Percentiles rank a stretch among this genome's conserved stretches.
phyloP scores from a whole-genome alignment of 2,797 vertebrate genomes.

The Tenualosa ilisha region DNA sequence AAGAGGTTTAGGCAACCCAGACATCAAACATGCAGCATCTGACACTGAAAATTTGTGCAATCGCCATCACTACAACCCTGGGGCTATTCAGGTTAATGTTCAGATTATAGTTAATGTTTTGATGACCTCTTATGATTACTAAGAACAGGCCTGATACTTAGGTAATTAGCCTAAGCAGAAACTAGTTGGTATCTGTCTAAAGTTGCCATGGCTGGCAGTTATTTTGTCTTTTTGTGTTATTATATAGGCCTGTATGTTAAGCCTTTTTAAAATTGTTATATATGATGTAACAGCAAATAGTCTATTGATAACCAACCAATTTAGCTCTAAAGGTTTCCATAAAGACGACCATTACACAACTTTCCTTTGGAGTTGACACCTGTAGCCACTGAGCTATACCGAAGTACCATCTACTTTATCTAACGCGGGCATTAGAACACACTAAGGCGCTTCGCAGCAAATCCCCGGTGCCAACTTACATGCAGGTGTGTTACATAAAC shows the following conservation, averaged over 20 bases:
- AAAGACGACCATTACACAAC: background rate
- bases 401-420: background rate
- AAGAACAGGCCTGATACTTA: too few species aligned
- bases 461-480: background rate
- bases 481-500: background rate
- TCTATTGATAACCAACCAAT: background rate
- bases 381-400: background rate
- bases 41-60: too few species aligned
- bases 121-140: too few species aligned
- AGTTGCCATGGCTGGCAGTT: too few species aligned
- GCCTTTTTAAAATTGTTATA: too few species aligned
- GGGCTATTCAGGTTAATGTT: too few species aligned
- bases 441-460: background rate
- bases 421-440: background rate
- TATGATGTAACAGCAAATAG: background rate
- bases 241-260: background rate
- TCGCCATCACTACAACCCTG: too few species aligned
- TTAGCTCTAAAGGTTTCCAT: background rate
- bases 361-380: background rate
- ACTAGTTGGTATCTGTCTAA: too few species aligned
- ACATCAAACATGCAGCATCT: too few species aligned
- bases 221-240: background rate
- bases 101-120: too few species aligned
- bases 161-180: too few species aligned
- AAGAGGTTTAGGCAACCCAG: too few species aligned